A percentile compares a stretch with the other conserved stretches of the same genome.
Conservation (phyloP, 2,888 invertebrate species). For the Polymixis lichenea region DNA sequence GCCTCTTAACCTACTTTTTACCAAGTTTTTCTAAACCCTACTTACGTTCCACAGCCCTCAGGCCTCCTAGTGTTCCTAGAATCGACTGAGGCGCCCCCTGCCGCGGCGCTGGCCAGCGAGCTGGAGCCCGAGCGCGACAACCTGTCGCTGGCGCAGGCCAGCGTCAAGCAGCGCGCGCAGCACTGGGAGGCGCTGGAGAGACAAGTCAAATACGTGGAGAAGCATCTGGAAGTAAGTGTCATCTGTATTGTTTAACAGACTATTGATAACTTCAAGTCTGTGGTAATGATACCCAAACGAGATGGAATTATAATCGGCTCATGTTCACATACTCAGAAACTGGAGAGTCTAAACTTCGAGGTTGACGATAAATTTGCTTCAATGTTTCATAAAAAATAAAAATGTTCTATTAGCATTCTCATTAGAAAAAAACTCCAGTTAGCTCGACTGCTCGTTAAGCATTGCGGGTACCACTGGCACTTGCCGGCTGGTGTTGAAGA, state of each 20-base stretch:
- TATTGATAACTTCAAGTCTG: background rate
- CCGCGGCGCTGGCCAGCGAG: constrained; percentile 93
- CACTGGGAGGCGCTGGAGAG: constrained; percentile 94
- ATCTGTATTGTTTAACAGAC: background rate
- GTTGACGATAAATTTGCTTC: background rate
- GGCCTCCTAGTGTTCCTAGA: constrained; percentile 97
- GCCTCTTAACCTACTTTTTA: background rate
- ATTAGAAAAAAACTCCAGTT: background rate
- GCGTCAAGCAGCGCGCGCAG: constrained; percentile 93
- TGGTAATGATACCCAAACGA: background rate
- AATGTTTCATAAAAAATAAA: background rate
- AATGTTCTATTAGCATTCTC: background rate
- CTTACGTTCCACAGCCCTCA: constrained; percentile 92
- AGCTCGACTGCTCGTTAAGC: background rate
- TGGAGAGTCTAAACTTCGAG: background rate
- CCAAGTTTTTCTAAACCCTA: background rate
- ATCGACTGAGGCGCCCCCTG: constrained; percentile 95
- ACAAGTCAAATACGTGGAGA: constrained; percentile 94
- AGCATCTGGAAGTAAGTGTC: constrained; percentile 93
- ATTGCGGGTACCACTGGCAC: background rate
- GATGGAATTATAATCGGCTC: background rate
- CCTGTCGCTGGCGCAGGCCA: constrained; percentile 96
- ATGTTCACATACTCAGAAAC: background rate
- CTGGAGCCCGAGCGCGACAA: constrained; percentile 96
- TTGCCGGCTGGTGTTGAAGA: background rate